Evolutionary conservation across 2,113 vertebrate species (phyloP).

Genomic region (Ahaetulla prasina): DNA sequence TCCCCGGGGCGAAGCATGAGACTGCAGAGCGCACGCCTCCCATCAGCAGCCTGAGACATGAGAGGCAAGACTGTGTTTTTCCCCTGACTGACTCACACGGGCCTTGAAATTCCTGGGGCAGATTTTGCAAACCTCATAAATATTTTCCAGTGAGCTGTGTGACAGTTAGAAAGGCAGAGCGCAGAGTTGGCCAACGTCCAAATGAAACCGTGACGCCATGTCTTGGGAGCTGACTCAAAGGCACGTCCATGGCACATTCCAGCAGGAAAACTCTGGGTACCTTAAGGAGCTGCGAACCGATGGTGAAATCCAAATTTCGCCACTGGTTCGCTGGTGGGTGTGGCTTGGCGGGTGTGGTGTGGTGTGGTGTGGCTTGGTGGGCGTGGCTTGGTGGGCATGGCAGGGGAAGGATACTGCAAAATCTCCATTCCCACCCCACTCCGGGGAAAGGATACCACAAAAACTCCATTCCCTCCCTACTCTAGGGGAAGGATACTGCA

Average conservation of each 20-base stretch:
- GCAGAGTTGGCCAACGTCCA: too few species aligned
- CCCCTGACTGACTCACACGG: neutral
- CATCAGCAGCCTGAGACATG: too few species aligned
- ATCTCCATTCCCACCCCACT: too few species aligned
- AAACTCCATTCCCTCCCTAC: too few species aligned
- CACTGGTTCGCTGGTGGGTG: too few species aligned
- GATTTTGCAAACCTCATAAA: neutral
- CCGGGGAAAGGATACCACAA: too few species aligned
- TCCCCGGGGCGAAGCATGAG: neutral
- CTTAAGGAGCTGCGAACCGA: neutral
- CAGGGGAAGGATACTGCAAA: too few species aligned
- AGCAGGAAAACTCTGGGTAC: neutral
- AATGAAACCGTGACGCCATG: neutral
- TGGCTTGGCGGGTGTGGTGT: too few species aligned
- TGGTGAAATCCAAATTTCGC: too few species aligned
- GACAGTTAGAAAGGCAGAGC: neutral
- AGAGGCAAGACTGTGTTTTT: neutral
- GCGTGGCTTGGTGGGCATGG: too few species aligned
- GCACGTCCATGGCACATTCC: neutral
- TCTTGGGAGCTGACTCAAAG: neutral
- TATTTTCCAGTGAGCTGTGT: neutral
- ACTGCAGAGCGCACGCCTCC: neutral
- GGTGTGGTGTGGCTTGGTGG: too few species aligned
- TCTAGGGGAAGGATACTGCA: too few species aligned
- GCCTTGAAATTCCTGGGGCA: neutral